A percentile compares a stretch with the other conserved stretches of the same genome.
These are phyloP conservation scores for Microplitis demolitor DNA, from an alignment of 1,140 invertebrate genomes.

Conservation along the genomic window DNA sequence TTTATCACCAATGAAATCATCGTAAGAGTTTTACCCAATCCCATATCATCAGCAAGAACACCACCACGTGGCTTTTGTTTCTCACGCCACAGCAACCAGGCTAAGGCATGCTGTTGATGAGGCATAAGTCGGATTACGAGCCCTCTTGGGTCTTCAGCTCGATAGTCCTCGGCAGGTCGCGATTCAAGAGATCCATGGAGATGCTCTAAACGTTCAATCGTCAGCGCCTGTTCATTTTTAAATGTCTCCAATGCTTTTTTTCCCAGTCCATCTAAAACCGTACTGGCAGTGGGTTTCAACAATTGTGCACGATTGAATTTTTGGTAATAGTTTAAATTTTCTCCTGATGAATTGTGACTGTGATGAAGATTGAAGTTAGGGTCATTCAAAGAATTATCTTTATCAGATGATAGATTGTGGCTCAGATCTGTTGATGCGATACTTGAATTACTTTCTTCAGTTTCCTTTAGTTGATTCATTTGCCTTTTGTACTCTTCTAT, in stretches of 20 bases:
- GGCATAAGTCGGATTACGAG: conserved; percentile 76
- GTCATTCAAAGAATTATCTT: no score
- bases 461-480: no score
- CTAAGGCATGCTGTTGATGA: conserved; percentile 85
- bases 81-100: conserved; percentile 91
- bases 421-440: no score
- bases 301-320: no score
- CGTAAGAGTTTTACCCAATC: conserved; percentile 89
- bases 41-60: conserved; percentile 91
- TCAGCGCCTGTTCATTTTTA: conserved; percentile 69
- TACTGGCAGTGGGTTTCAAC: conserved; percentile 3
- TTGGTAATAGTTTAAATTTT: no score
- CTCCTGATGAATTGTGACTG: no score
- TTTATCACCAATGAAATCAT: conserved; percentile 77
- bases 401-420: no score
- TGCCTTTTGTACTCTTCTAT: no score
- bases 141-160: conserved; percentile 67
- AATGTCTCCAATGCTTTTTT: conserved; percentile 66
- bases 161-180: conserved; percentile 67
- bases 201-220: conserved; percentile 72
- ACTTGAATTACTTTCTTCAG: no score
- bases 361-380: no score
- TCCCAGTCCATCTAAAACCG: conserved; percentile 32
- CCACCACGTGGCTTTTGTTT: conserved; percentile 81
- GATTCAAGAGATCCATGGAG: conserved; percentile 74